phyloP scores from a whole-genome alignment of 2,113 vertebrate species.

The Pholis gunnellus region DNA sequence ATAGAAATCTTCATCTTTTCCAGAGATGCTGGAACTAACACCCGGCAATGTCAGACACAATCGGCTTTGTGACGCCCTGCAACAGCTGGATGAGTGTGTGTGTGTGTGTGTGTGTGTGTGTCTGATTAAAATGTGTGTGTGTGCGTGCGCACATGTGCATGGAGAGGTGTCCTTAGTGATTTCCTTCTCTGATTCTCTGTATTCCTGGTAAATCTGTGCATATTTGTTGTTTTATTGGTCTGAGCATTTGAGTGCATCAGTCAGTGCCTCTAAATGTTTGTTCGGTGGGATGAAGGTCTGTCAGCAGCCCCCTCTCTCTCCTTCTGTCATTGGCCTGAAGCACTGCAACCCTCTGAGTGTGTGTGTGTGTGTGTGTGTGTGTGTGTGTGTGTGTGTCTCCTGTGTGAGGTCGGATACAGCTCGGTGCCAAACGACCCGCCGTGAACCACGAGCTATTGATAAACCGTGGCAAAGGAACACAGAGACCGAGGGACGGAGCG shows the following conservation, averaged over 20 bases:
- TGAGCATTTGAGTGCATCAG: not conserved
- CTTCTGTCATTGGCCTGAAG: conserved; percentile 74
- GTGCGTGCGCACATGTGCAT: conserved; percentile 20
- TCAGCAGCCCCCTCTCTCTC: conserved; percentile 65
- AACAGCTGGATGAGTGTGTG: conserved; percentile 65
- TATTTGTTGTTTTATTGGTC: not conserved
- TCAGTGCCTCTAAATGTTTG: not conserved
- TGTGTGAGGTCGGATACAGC: conserved; percentile 39
- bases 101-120: conserved; percentile 21
- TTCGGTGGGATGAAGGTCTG: conserved; percentile 65
- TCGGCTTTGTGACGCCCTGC: conserved; percentile 65
- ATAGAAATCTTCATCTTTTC: conserved; percentile 52
- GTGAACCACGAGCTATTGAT: conserved; percentile 70
- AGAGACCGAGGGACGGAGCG: not conserved
- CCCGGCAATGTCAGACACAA: conserved; percentile 64
- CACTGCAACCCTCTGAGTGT: conserved; percentile 56
- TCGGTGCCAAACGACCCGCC: conserved; percentile 50
- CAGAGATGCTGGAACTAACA: conserved; percentile 35
- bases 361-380: conserved; percentile 29
- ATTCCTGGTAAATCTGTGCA: not conserved
- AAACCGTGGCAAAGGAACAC: conserved; percentile 55
- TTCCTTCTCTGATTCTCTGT: not conserved
- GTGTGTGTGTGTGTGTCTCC: conserved; percentile 18
- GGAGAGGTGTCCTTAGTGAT: conserved; percentile 45
- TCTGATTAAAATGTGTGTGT: conserved; percentile 61